Evolutionary conservation across 2,888 invertebrate species (phyloP).

Genomic region (Ennomos quercinarius): DNA sequence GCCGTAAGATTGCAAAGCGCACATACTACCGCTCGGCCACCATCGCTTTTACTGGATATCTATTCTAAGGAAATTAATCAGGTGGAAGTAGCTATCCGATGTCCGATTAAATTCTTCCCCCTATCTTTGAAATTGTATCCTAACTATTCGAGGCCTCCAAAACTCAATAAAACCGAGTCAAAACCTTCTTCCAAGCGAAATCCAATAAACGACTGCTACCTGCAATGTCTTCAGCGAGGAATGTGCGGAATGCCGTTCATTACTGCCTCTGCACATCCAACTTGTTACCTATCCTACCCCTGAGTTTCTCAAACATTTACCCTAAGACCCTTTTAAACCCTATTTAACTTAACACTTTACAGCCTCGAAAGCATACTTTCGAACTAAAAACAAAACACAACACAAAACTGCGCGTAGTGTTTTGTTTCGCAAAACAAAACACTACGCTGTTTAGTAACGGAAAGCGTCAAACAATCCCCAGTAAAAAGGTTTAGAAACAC

Average conservation of each 20-base stretch:
- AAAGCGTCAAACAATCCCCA: neutral
- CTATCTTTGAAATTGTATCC: conserved; percentile 26
- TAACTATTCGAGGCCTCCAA: conserved; percentile 47
- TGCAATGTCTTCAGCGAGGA: conserved; percentile 69
- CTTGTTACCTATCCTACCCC: conserved; percentile 62
- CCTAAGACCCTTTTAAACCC: neutral
- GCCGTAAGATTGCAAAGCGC: too few species aligned
- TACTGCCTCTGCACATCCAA: conserved; percentile 69
- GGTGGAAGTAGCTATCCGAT: neutral
- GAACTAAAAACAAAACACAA: too few species aligned
- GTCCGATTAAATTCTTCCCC: conserved; percentile 8
- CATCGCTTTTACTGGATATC: too few species aligned
- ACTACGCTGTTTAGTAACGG: too few species aligned
- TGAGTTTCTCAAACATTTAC: conserved; percentile 23
- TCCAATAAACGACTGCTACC: conserved; percentile 73
- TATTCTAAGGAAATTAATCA: too few species aligned
- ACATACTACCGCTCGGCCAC: too few species aligned
- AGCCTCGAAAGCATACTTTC: too few species aligned
- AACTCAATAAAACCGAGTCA: conserved; percentile 65
- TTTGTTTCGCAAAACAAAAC: too few species aligned
- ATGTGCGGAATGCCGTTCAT: conserved; percentile 75
- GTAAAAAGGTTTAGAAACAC: conserved; percentile 8
- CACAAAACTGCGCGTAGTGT: too few species aligned
- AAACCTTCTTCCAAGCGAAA: conserved; percentile 57
- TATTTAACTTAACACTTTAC: too few species aligned